phyloP scores from a whole-genome alignment of 2,113 vertebrate species.

The Climacteris rufus region DNA sequence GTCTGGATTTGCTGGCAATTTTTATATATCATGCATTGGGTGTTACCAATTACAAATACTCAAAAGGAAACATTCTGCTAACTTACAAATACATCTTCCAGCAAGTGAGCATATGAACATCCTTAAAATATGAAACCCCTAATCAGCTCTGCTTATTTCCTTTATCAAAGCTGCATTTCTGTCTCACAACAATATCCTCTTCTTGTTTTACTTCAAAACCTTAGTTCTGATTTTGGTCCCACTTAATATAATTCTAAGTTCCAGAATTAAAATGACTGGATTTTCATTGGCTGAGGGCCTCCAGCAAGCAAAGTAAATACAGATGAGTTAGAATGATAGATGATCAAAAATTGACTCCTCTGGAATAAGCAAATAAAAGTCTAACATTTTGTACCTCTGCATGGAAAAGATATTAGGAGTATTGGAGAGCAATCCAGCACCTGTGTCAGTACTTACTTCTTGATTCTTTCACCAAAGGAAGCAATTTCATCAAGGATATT shows the following conservation, averaged over 20 bases:
- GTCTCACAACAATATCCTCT: background rate
- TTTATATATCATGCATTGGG: background rate
- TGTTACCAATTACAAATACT: background rate
- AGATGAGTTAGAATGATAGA: background rate
- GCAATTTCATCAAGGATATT: slow-evolving; percentile 94
- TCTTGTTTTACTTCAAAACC: slow-evolving; percentile 24
- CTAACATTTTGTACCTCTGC: background rate
- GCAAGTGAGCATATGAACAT: background rate
- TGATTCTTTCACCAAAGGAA: slow-evolving; percentile 94
- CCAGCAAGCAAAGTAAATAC: slow-evolving; percentile 29
- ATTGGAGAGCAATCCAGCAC: background rate
- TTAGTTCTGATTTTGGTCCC: background rate
- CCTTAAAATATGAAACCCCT: background rate
- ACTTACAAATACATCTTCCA: background rate
- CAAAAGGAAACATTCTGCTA: background rate
- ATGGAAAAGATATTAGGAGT: background rate
- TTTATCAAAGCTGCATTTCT: background rate
- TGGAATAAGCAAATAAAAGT: background rate
- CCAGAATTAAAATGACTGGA: slow-evolving; percentile 15
- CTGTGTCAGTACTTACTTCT: slow-evolving; percentile 85
- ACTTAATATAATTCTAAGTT: slow-evolving; percentile 31
- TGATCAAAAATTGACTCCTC: background rate
- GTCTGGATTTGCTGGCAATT: background rate
- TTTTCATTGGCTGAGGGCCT: slow-evolving; percentile 7
- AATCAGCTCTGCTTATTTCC: background rate